These are phyloP conservation scores for Lasioglossum baleicum DNA, from an alignment of 1,140 invertebrate species.

Conservation along the genomic window DNA sequence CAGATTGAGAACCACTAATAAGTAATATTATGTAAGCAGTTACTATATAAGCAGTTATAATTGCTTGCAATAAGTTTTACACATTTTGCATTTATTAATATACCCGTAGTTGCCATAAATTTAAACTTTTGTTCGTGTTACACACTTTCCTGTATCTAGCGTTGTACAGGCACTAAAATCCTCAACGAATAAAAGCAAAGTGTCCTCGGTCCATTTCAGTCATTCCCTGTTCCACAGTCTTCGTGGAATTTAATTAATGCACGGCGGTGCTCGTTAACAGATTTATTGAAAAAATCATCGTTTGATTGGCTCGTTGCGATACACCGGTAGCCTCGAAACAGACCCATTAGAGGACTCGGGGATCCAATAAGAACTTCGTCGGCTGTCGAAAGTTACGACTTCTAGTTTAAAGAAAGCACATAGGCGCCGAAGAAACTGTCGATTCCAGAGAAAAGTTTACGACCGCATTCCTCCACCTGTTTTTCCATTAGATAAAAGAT, in stretches of 20 bases:
- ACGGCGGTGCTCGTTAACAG: not conserved
- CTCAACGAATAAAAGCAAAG: no score
- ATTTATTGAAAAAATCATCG: not conserved
- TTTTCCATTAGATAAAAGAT: constrained; percentile 3
- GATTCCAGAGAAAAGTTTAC: constrained; percentile 16
- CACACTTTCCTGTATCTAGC: no score
- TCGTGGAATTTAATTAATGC: not conserved
- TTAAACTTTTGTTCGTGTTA: no score
- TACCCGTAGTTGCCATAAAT: no score
- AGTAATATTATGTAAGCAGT: no score
- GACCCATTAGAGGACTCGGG: not conserved
- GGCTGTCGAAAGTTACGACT: constrained; percentile 1
- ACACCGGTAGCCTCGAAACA: not conserved
- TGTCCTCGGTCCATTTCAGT: no score
- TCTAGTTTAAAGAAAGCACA: constrained; percentile 15
- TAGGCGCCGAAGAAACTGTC: constrained; percentile 1
- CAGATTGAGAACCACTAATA: no score
- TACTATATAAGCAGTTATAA: no score
- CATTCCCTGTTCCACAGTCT: no score
- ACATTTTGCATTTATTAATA: no score
- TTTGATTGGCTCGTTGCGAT: not conserved
- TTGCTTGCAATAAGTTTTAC: no score
- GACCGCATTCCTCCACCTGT: constrained; percentile 3
- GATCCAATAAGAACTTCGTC: not conserved
- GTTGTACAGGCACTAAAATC: no score